These are phyloP conservation scores for Papilio polytes DNA, from an alignment of 1,140 invertebrate species.

Conservation along the genomic window DNA sequence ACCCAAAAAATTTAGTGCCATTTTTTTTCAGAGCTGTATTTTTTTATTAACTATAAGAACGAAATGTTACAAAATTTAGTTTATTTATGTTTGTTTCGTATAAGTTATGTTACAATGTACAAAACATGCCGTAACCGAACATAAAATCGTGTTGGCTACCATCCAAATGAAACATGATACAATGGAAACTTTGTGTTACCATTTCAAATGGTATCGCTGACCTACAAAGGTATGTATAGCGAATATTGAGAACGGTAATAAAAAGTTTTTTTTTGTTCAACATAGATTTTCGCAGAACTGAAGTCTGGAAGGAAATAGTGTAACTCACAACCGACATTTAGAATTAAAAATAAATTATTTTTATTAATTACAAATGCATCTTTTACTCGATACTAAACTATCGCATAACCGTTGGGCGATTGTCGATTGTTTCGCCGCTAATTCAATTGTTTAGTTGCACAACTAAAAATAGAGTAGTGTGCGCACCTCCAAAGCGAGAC, in stretches of 20 bases:
- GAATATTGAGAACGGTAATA: conserved; percentile 26
- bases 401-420: no score
- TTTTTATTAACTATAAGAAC: background rate
- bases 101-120: conserved; percentile 2
- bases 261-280: conserved; percentile 16
- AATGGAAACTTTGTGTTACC: conserved; percentile 22
- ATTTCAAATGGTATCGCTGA: conserved; percentile 14
- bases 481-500: no score
- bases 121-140: background rate
- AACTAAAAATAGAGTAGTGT: no score
- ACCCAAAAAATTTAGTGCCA: no score
- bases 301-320: conserved; percentile 5
- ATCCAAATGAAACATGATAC: conserved; percentile 36
- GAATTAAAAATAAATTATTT: background rate
- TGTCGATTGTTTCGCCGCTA: no score
- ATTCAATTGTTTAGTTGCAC: no score
- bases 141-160: conserved; percentile 19
- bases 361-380: background rate
- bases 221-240: conserved; percentile 17
- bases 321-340: background rate
- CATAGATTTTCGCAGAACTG: conserved; percentile 24
- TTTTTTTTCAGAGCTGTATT: no score
- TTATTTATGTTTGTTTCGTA: conserved; percentile 10
- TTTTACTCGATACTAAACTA: background rate
- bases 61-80: background rate